Conservation (phyloP, 2,888 invertebrate species). For the Trichopoda pennipes region DNA sequence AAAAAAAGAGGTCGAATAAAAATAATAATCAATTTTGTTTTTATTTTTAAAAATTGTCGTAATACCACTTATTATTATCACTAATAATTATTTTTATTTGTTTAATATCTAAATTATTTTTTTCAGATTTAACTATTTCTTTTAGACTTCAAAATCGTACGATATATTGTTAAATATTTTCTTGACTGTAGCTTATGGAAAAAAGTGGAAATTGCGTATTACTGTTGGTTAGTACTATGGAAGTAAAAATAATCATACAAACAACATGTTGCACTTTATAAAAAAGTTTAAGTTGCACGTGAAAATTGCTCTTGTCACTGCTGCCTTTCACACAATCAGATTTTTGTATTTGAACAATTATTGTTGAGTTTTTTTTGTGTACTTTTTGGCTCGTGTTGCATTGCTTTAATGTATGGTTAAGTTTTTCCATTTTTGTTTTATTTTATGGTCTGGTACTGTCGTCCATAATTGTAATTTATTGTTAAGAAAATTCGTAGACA, state of each 20-base stretch:
- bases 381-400: slow-evolving; percentile 16
- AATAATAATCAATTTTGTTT: too few relatives aligned
- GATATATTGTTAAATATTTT: too few relatives aligned
- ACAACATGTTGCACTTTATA: slow-evolving; percentile 41
- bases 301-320: slow-evolving; percentile 54
- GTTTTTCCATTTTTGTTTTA: slow-evolving; percentile 21
- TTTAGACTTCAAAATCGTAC: too few relatives aligned
- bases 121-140: too few relatives aligned
- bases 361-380: not conserved
- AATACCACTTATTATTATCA: too few relatives aligned
- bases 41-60: too few relatives aligned
- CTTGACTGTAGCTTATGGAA: slow-evolving; percentile 9
- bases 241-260: slow-evolving; percentile 24
- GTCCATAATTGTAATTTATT: slow-evolving; percentile 64
- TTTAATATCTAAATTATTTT: too few relatives aligned
- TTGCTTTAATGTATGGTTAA: not conserved
- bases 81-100: too few relatives aligned
- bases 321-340: not conserved
- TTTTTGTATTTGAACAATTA: not conserved
- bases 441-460: slow-evolving; percentile 59
- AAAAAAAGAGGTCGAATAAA: too few relatives aligned
- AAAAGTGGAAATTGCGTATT: slow-evolving; percentile 46
- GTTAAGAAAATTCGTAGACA: slow-evolving; percentile 30
- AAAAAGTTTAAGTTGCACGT: slow-evolving; percentile 49
- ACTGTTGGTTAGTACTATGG: slow-evolving; percentile 13